Percentiles rank a stretch among this genome's conserved stretches.
phyloP scores from a whole-genome alignment of 2,888 invertebrate species.

The Ornithoptera priamus region DNA sequence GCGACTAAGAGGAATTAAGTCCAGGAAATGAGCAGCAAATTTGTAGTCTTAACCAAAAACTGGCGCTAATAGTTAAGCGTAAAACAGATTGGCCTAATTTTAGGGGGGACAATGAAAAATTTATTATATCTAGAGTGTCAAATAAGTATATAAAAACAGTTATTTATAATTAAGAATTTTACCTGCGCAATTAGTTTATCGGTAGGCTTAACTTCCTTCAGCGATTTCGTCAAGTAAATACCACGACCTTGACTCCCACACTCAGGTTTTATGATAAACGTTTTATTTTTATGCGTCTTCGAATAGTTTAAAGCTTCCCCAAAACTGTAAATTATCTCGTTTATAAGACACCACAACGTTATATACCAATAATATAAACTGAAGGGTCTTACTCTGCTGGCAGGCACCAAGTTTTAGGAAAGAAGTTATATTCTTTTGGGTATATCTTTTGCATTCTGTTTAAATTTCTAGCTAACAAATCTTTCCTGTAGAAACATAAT shows the following conservation, averaged over 20 bases:
- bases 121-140: too few species aligned
- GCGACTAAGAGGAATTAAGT: too few species aligned
- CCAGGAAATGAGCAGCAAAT: too few species aligned
- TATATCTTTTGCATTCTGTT: slow-evolving; percentile 93
- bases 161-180: background rate
- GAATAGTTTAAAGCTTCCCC: slow-evolving; percentile 87
- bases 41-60: too few species aligned
- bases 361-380: background rate
- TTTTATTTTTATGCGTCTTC: slow-evolving; percentile 84
- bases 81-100: too few species aligned
- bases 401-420: slow-evolving; percentile 96
- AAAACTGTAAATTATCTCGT: slow-evolving; percentile 67
- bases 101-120: too few species aligned
- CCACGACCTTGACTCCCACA: slow-evolving; percentile 95
- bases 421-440: slow-evolving; percentile 94
- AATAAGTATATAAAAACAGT: too few species aligned
- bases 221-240: slow-evolving; percentile 90
- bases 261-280: slow-evolving; percentile 95
- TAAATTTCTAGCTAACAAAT: slow-evolving; percentile 91
- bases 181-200: slow-evolving; percentile 95
- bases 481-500: slow-evolving; percentile 81
- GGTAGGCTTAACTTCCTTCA: slow-evolving; percentile 87
- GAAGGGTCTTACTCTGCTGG: slow-evolving; percentile 89
- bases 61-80: too few species aligned
- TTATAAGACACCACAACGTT: background rate